Conservation (phyloP, 2,888 invertebrate species). For the Eumerus sabulonum region DNA sequence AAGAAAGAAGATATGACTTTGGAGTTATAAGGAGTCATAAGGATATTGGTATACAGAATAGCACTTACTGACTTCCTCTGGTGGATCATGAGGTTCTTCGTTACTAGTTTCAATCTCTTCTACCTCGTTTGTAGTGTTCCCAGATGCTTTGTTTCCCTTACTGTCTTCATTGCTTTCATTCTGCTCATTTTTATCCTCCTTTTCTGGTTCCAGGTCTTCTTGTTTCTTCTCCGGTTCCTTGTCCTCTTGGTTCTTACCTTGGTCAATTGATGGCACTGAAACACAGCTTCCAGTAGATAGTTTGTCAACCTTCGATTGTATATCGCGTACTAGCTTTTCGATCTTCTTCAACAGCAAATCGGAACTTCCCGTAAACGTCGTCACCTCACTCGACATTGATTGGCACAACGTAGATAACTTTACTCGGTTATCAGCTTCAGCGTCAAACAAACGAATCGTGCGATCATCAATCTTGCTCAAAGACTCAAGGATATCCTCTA, state of each 20-base stretch:
- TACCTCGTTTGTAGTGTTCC: conserved; percentile 26
- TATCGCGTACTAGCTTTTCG: conserved; percentile 72
- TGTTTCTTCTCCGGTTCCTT: neutral
- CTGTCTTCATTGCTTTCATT: neutral
- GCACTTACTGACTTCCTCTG: conserved; percentile 55
- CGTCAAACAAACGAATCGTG: conserved; percentile 72
- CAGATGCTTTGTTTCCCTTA: neutral
- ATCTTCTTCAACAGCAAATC: conserved; percentile 75
- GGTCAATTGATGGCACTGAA: neutral
- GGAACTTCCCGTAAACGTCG: conserved; percentile 75
- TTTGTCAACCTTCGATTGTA: conserved; percentile 70
- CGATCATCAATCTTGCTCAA: conserved; percentile 74
- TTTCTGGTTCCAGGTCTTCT: neutral
- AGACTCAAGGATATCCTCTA: conserved; percentile 75
- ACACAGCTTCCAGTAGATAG: conserved; percentile 19
- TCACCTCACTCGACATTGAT: conserved; percentile 73
- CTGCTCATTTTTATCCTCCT: neutral
- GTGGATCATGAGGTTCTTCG: conserved; percentile 19
- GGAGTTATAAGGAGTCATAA: no score
- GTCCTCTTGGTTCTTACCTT: neutral
- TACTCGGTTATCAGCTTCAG: conserved; percentile 69
- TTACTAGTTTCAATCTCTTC: conserved; percentile 26
- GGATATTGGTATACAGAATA: neutral
- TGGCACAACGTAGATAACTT: conserved; percentile 73
- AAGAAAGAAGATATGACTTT: neutral